Evolutionary conservation across 2,797 vertebrate genomes (phyloP).

Genomic region (Pteropus rufus): DNA sequence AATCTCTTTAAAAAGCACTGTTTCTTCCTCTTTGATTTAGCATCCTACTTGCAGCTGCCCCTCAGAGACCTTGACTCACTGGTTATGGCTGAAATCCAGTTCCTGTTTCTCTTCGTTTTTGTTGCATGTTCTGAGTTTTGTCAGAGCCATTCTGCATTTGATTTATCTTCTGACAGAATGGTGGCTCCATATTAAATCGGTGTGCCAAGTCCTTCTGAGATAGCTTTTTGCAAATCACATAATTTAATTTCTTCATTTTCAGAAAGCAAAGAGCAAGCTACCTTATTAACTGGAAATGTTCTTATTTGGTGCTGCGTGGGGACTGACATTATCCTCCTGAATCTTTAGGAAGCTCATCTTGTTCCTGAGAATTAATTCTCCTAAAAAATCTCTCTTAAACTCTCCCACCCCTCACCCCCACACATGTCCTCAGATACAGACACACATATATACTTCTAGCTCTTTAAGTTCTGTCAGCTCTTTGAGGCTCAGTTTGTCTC

Average conservation of each 20-base stretch:
- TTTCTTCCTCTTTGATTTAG: conserved; percentile 39
- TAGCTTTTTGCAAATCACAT: conserved; percentile 51
- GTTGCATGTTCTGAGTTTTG: conserved; percentile 48
- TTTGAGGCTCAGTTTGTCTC: conserved; percentile 5
- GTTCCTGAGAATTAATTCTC: conserved; percentile 39
- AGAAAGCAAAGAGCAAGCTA: conserved; percentile 53
- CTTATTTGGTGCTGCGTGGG: conserved; percentile 24
- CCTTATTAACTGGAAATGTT: conserved; percentile 65
- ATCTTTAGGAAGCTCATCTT: conserved; percentile 29
- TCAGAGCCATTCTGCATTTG: conserved; percentile 51
- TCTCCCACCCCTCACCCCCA: background rate
- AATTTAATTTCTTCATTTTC: conserved; percentile 70
- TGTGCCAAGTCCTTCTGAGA: conserved; percentile 52
- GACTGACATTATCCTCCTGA: conserved; percentile 36
- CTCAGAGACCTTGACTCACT: conserved; percentile 46
- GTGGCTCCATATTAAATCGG: conserved; percentile 43
- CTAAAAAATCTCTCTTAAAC: conserved; percentile 30
- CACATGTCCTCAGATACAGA: background rate
- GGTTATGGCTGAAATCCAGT: conserved; percentile 42
- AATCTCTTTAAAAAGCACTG: conserved; percentile 37
- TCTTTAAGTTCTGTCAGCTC: background rate
- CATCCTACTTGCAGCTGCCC: conserved; percentile 24
- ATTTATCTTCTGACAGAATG: conserved; percentile 62
- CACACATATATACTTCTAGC: background rate
- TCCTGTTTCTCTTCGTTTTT: conserved; percentile 52